phyloP scores from a whole-genome alignment of 2,888 invertebrate species.

The Protonemura montana region DNA sequence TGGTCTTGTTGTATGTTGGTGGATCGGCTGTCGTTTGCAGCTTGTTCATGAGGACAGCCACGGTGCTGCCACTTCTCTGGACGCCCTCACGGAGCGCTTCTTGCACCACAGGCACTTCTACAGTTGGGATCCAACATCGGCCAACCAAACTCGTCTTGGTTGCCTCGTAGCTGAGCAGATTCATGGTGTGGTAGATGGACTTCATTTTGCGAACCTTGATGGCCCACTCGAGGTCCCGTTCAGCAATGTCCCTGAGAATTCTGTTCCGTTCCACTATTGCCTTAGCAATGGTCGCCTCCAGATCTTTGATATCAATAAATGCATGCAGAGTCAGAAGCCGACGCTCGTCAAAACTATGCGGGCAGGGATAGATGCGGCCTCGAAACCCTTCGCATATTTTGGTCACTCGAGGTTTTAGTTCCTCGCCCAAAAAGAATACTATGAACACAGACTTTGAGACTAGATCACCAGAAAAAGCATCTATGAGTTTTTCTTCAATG shows the following conservation, averaged over 20 bases:
- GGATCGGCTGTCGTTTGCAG: conserved; percentile 60
- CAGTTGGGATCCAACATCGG: conserved; percentile 94
- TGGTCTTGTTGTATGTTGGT: conserved; percentile 65
- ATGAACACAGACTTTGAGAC: conserved; percentile 97
- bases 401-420: conserved; percentile 93
- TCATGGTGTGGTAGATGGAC: conserved; percentile 97
- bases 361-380: conserved; percentile 97
- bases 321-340: conserved; percentile 98
- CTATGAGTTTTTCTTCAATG: conserved; percentile 90
- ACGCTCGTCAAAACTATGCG: conserved; percentile 94
- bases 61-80: conserved; percentile 63
- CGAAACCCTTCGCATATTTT: conserved; percentile 99
- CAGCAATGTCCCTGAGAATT: conserved; percentile 96
- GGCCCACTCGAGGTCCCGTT: conserved; percentile 98
- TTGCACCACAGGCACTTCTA: conserved; percentile 91
- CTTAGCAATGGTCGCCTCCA: conserved; percentile 97
- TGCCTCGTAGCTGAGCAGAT: conserved; percentile 97
- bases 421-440: conserved; percentile 97
- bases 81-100: conserved; percentile 91
- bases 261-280: conserved; percentile 85
- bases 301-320: conserved; percentile 97
- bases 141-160: conserved; percentile 99
- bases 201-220: conserved; percentile 98
- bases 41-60: conserved; percentile 65
- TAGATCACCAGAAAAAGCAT: conserved; percentile 91